phyloP scores from a whole-genome alignment of 1,140 invertebrate species.

The Meloidogyne hapla region DNA sequence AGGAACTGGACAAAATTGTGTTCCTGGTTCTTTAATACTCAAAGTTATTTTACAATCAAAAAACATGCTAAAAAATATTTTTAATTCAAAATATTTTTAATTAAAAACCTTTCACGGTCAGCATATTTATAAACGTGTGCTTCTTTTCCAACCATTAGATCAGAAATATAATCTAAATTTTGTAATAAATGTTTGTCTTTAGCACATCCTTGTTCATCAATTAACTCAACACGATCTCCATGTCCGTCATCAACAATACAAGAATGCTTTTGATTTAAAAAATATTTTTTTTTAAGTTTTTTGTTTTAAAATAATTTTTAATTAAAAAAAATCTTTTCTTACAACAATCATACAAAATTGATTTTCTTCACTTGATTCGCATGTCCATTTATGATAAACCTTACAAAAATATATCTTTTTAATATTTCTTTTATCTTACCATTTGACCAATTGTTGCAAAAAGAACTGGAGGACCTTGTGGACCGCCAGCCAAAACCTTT shows the following conservation, averaged over 20 bases:
- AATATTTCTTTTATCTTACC: slow-evolving; percentile 38
- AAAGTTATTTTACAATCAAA: slow-evolving; percentile 62
- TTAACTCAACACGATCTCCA: slow-evolving; percentile 57
- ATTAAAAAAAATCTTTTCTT: neutral
- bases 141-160: slow-evolving; percentile 63
- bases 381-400: slow-evolving; percentile 63
- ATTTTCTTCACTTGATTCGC: slow-evolving; percentile 56
- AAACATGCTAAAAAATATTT: slow-evolving; percentile 49
- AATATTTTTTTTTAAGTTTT: neutral
- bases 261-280: slow-evolving; percentile 28
- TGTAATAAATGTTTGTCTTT: slow-evolving; percentile 59
- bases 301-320: no score
- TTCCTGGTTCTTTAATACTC: slow-evolving; percentile 57
- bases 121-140: slow-evolving; percentile 64
- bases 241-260: slow-evolving; percentile 60
- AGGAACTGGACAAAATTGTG: slow-evolving; percentile 51
- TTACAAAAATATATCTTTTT: slow-evolving; percentile 13
- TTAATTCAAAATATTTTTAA: neutral
- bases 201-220: slow-evolving; percentile 61
- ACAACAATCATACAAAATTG: slow-evolving; percentile 62
- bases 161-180: slow-evolving; percentile 59
- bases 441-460: slow-evolving; percentile 63
- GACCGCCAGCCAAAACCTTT: slow-evolving; percentile 38
- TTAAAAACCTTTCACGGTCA: slow-evolving; percentile 38
- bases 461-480: slow-evolving; percentile 58